Conservation (phyloP, 2,797 vertebrate species). For the Mallotus villosus region DNA sequence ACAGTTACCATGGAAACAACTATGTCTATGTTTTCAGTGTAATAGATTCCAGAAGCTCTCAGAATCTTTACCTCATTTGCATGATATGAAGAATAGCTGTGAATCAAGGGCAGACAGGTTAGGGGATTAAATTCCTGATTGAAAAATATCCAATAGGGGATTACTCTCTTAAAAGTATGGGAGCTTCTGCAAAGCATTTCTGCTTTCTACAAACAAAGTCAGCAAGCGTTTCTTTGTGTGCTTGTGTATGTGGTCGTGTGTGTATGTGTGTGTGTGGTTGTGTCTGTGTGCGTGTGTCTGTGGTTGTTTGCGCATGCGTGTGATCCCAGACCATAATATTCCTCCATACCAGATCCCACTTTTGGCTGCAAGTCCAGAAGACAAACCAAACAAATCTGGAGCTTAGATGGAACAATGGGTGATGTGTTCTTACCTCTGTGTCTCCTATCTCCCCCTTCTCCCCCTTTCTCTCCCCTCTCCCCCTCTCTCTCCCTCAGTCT, state of each 20-base stretch:
- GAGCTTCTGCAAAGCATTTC: too few species aligned
- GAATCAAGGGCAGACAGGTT: conserved; percentile 8
- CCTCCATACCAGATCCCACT: neutral
- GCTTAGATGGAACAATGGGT: conserved; percentile 2
- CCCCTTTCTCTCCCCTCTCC: neutral
- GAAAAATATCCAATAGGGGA: conserved; percentile 25
- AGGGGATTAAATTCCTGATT: conserved; percentile 15
- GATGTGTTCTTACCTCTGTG: conserved; percentile 1
- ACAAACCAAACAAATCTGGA: conserved; percentile 7
- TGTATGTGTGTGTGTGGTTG: neutral
- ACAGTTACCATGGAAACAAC: conserved; percentile 44
- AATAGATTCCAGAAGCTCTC: conserved; percentile 7
- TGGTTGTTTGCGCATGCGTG: too few species aligned
- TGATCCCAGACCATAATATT: neutral
- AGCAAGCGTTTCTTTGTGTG: neutral
- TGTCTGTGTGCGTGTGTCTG: neutral
- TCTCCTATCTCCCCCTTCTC: neutral
- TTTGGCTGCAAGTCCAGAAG: neutral
- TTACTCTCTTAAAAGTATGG: neutral
- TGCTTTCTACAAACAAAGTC: neutral
- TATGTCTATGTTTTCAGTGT: neutral
- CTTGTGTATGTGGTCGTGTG: neutral
- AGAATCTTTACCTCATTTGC: conserved; percentile 31
- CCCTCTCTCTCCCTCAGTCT: too few species aligned
- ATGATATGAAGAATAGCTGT: conserved; percentile 23